Conservation (phyloP, 37 sponge, comb jelly and placozoan genomes). For the Crambe crambe region DNA sequence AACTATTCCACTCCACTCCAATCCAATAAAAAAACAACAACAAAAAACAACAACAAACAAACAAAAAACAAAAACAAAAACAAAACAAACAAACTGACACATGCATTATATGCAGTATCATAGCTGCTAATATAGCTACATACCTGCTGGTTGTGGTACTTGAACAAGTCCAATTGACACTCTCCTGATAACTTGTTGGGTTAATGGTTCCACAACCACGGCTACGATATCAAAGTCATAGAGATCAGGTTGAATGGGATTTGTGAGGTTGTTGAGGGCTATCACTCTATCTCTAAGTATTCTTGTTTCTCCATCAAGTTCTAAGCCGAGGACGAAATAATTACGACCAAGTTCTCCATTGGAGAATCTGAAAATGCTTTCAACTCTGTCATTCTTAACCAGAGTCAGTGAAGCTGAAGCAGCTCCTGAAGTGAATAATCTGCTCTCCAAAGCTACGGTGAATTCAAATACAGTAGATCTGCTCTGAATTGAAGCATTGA, state of each 20-base stretch:
- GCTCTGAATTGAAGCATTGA: neutral
- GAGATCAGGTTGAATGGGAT: neutral
- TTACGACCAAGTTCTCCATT: too few species aligned
- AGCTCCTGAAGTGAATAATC: neutral
- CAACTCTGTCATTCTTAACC: neutral
- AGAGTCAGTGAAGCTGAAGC: neutral
- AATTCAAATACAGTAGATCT: neutral
- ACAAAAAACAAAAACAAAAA: too few species aligned
- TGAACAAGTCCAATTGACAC: neutral
- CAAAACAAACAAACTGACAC: too few species aligned
- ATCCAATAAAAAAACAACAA: too few species aligned
- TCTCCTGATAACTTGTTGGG: too few species aligned
- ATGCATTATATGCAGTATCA: too few species aligned
- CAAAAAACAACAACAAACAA: too few species aligned
- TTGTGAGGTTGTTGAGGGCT: neutral
- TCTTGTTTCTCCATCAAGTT: too few species aligned
- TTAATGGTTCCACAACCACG: neutral
- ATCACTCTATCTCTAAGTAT: neutral
- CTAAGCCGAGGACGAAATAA: too few species aligned
- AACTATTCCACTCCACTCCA: too few species aligned
- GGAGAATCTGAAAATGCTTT: neutral
- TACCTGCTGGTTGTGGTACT: neutral
- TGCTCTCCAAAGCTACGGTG: neutral
- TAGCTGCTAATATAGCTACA: neutral
- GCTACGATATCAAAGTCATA: neutral